Conservation (phyloP, 2,113 vertebrate genomes). For the Misgurnus mizolepis region DNA sequence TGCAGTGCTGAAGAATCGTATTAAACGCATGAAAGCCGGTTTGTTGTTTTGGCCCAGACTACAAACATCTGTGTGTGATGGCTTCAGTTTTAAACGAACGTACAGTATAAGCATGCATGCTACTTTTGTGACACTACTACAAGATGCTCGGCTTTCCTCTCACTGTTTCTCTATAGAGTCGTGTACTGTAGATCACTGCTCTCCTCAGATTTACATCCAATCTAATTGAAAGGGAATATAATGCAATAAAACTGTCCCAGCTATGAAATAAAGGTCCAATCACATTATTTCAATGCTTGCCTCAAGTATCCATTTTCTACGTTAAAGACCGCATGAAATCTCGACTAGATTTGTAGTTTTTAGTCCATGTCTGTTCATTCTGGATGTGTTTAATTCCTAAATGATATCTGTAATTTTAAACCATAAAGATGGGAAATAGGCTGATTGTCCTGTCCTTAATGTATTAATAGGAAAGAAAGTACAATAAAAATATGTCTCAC, state of each 20-base stretch:
- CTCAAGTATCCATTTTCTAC: neutral
- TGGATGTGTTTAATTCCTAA: too few species aligned
- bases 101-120: too few species aligned
- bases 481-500: too few species aligned
- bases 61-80: neutral
- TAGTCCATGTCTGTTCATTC: neutral
- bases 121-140: neutral
- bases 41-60: neutral
- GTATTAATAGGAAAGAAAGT: too few species aligned
- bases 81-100: neutral
- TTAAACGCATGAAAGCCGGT: neutral
- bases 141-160: neutral
- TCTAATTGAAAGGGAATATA: conserved; percentile 32
- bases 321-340: neutral
- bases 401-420: too few species aligned
- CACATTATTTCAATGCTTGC: conserved; percentile 13
- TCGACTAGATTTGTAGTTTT: neutral
- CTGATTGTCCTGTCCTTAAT: too few species aligned
- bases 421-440: too few species aligned
- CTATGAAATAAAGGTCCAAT: conserved; percentile 16
- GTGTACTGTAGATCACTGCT: neutral
- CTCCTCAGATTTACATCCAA: neutral
- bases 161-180: neutral
- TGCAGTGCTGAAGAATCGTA: neutral
- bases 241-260: conserved; percentile 31